These are phyloP conservation scores for Drosophila pegasa DNA, from an alignment of 2,888 invertebrate genomes.

Conservation along the genomic window DNA sequence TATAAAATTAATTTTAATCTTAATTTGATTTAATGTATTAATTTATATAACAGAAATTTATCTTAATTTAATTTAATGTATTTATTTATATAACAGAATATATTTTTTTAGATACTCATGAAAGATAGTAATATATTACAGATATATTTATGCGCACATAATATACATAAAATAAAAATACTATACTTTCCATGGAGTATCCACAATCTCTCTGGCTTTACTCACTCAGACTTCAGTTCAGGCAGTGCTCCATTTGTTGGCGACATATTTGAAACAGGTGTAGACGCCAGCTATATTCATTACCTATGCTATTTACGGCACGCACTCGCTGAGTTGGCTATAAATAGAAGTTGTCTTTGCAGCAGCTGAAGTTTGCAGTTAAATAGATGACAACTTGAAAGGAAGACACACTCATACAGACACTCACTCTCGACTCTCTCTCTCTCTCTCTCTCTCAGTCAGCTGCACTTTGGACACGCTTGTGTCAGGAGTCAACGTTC, in stretches of 20 bases:
- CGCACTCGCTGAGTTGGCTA: constrained; percentile 37
- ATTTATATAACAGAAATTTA: no score
- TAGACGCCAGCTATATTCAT: constrained; percentile 62
- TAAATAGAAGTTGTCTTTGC: constrained; percentile 41
- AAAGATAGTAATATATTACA: no score
- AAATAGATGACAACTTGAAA: constrained; percentile 44
- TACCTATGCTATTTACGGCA: constrained; percentile 45
- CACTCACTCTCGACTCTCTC: background rate
- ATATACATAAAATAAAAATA: background rate
- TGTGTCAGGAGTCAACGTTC: constrained; percentile 44
- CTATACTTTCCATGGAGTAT: background rate
- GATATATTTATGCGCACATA: no score
- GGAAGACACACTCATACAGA: constrained; percentile 1
- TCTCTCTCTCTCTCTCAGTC: constrained; percentile 1
- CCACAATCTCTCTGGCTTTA: constrained; percentile 1
- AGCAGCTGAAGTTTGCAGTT: constrained; percentile 29
- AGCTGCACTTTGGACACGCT: constrained; percentile 20
- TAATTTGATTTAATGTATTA: no score
- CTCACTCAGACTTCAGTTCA: constrained; percentile 15
- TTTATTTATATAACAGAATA: no score
- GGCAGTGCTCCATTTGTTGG: constrained; percentile 28
- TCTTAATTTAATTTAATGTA: no score
- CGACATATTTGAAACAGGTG: constrained; percentile 77
- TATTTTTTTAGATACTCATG: no score
- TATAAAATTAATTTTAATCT: no score